Evolutionary conservation across 2,888 invertebrate species (phyloP).

Genomic region (Tetanocera ferruginea): DNA sequence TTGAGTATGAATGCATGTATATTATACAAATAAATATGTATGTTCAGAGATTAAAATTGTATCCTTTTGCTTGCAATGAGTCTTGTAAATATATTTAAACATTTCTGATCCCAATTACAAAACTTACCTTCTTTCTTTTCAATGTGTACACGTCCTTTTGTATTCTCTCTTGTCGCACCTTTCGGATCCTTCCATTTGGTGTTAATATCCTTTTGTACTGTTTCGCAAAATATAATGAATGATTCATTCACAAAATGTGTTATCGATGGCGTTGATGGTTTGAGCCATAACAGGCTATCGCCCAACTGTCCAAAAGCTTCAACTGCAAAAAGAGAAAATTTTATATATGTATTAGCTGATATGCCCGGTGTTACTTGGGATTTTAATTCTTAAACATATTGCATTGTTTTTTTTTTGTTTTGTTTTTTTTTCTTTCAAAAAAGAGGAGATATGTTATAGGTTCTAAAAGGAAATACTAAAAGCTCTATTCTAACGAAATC

Average conservation of each 20-base stretch:
- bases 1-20: not conserved
- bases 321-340: constrained; percentile 31
- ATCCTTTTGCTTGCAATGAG: not conserved
- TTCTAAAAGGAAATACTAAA: too few species aligned
- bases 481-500: too few species aligned
- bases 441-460: too few species aligned
- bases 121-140: constrained; percentile 66
- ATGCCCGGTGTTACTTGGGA: too few species aligned
- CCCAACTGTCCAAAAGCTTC: constrained; percentile 52
- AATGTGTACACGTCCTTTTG: constrained; percentile 70
- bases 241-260: constrained; percentile 70
- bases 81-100: too few species aligned
- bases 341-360: too few species aligned
- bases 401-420: too few species aligned
- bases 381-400: too few species aligned
- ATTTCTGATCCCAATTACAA: not conserved
- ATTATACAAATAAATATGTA: not conserved
- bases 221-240: constrained; percentile 70
- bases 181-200: constrained; percentile 68
- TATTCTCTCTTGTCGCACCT: constrained; percentile 63
- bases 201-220: constrained; percentile 61
- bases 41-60: not conserved
- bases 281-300: constrained; percentile 57
- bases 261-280: constrained; percentile 59
- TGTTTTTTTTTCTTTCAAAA: too few species aligned